A percentile compares a stretch with the other conserved stretches of the same genome.
phyloP scores from a whole-genome alignment of 2,888 invertebrate species.

The Lepidochitona cinerea region DNA sequence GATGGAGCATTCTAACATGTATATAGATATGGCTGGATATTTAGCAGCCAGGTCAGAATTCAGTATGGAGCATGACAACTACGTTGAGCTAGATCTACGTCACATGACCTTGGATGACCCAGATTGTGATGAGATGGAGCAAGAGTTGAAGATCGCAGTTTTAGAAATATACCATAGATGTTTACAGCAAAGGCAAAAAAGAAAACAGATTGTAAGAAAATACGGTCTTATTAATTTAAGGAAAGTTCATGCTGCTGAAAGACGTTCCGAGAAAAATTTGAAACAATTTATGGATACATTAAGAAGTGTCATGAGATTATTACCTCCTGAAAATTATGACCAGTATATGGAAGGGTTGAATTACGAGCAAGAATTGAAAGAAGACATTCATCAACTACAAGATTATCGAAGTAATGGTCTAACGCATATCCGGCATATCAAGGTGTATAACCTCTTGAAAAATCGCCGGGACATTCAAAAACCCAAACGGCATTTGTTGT shows the following conservation, averaged over 20 bases:
- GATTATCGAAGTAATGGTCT: slow-evolving; percentile 83
- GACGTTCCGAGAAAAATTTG: slow-evolving; percentile 76
- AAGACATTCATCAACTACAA: slow-evolving; percentile 68
- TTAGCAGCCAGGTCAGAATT: slow-evolving; percentile 90
- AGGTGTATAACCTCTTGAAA: slow-evolving; percentile 78
- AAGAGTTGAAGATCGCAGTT: slow-evolving; percentile 72
- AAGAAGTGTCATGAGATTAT: slow-evolving; percentile 83
- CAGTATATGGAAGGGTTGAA: slow-evolving; percentile 83
- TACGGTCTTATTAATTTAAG: slow-evolving; percentile 86
- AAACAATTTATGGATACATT: slow-evolving; percentile 75
- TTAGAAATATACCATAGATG: slow-evolving; percentile 83
- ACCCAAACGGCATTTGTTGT: slow-evolving; percentile 69
- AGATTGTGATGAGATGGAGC: slow-evolving; percentile 62
- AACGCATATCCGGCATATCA: slow-evolving; percentile 77
- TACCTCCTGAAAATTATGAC: slow-evolving; percentile 82
- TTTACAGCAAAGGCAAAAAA: slow-evolving; percentile 80
- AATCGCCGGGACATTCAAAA: slow-evolving; percentile 76
- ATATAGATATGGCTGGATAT: slow-evolving; percentile 79
- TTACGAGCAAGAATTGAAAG: slow-evolving; percentile 79
- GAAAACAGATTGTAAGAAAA: slow-evolving; percentile 80
- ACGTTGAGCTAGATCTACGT: slow-evolving; percentile 81
- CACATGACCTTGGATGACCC: slow-evolving; percentile 72
- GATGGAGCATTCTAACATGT: slow-evolving; percentile 56
- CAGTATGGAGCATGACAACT: slow-evolving; percentile 85
- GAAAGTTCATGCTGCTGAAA: slow-evolving; percentile 77